A percentile compares a stretch with the other conserved stretches of the same genome.
Conservation (phyloP, 2,888 invertebrate species). For the Agrochola macilenta region DNA sequence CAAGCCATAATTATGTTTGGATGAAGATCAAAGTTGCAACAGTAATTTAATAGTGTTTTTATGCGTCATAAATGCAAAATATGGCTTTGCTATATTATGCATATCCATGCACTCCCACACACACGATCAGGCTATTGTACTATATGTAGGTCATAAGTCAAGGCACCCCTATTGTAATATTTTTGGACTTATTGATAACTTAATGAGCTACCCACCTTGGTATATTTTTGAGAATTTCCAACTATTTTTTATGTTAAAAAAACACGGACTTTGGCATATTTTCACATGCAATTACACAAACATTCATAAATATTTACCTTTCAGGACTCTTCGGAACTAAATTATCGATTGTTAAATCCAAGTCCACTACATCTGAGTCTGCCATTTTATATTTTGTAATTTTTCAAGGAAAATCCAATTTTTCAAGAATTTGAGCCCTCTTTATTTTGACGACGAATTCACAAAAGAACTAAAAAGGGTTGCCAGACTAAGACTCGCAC, state of each 20-base stretch:
- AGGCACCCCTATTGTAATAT: slow-evolving; percentile 64
- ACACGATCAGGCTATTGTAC: slow-evolving; percentile 62
- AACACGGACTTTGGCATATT: slow-evolving; percentile 44
- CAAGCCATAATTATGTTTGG: slow-evolving; percentile 26
- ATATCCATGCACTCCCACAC: slow-evolving; percentile 62
- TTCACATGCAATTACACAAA: slow-evolving; percentile 30
- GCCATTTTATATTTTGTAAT: slow-evolving; percentile 79
- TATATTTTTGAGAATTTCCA: neutral
- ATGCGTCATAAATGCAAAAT: slow-evolving; percentile 36
- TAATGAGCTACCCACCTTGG: neutral
- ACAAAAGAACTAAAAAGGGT: slow-evolving; percentile 75
- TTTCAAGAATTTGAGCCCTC: slow-evolving; percentile 73
- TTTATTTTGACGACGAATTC: slow-evolving; percentile 83
- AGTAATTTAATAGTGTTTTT: slow-evolving; percentile 15
- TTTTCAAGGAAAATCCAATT: slow-evolving; percentile 68
- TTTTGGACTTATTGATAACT: neutral
- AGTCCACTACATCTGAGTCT: slow-evolving; percentile 85
- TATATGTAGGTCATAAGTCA: slow-evolving; percentile 84
- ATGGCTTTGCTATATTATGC: slow-evolving; percentile 36
- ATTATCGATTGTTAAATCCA: slow-evolving; percentile 87
- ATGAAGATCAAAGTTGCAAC: slow-evolving; percentile 14
- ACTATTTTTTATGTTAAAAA: slow-evolving; percentile 5
- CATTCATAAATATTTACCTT: slow-evolving; percentile 76
- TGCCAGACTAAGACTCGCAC: slow-evolving; percentile 19
- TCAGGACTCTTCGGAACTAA: slow-evolving; percentile 89